These are phyloP conservation scores for Tenthredo distinguenda DNA, from an alignment of 2,888 invertebrate genomes.

Conservation along the genomic window DNA sequence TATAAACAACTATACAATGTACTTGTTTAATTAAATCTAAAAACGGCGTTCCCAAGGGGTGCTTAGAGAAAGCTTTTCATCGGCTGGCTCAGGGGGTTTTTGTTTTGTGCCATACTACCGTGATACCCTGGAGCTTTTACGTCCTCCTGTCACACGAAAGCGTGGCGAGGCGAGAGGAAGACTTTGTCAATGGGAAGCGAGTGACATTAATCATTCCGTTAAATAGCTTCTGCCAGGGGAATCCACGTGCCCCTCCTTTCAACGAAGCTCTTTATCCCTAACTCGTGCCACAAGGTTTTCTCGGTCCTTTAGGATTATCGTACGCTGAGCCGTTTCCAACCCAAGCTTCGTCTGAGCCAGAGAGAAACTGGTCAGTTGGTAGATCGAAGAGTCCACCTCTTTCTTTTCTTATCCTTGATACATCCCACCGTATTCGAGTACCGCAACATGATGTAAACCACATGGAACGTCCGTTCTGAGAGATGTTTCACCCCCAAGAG, in stretches of 20 bases:
- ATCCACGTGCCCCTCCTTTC: not conserved
- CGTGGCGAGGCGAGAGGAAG: not conserved
- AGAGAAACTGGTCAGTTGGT: not conserved
- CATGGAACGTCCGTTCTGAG: constrained; percentile 13
- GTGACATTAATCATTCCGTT: constrained; percentile 40
- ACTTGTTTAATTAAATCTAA: constrained; percentile 19
- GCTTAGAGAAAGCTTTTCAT: constrained; percentile 24
- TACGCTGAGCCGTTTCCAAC: not conserved
- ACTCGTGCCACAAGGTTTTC: constrained; percentile 7
- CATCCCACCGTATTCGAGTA: not conserved
- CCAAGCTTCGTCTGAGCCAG: not conserved
- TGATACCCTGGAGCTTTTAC: constrained; percentile 27
- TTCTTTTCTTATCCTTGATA: not conserved
- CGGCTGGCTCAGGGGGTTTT: not conserved
- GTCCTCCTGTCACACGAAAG: constrained; percentile 10
- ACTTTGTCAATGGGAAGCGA: constrained; percentile 38
- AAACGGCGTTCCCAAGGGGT: constrained; percentile 8
- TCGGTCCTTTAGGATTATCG: constrained; percentile 22
- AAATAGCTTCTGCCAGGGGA: constrained; percentile 19
- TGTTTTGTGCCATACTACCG: constrained; percentile 4
- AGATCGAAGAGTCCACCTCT: not conserved
- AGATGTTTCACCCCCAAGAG: not conserved
- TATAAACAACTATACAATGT: not conserved
- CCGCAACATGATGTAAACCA: not conserved
- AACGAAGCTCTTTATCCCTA: constrained; percentile 15